These are phyloP conservation scores for Eudemis profundana DNA, from an alignment of 2,888 invertebrate species.

Conservation along the genomic window DNA sequence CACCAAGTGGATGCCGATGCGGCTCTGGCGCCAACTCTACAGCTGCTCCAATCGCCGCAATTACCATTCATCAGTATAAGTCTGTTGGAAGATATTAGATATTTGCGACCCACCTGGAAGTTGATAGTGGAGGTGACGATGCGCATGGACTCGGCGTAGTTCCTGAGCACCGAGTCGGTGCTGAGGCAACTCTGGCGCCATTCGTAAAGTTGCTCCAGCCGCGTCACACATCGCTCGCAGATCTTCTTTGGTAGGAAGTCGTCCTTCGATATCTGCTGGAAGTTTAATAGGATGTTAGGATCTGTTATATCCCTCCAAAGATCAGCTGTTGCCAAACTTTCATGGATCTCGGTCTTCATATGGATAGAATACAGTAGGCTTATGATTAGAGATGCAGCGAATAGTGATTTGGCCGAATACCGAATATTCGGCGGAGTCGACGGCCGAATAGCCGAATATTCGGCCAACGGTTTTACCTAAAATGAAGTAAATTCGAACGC, in stretches of 20 bases:
- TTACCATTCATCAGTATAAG: not conserved
- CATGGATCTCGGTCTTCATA: too few relatives aligned
- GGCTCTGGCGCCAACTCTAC: too few relatives aligned
- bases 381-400: too few relatives aligned
- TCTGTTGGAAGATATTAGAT: not conserved
- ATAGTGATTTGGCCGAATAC: too few relatives aligned
- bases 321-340: too few relatives aligned
- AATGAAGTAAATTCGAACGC: too few relatives aligned
- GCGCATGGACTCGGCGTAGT: slow-evolving; percentile 89
- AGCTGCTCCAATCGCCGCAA: too few relatives aligned
- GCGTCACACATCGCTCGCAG: slow-evolving; percentile 88
- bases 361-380: too few relatives aligned
- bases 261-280: slow-evolving; percentile 88
- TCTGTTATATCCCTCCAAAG: slow-evolving; percentile 1
- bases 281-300: slow-evolving; percentile 35
- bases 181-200: slow-evolving; percentile 88
- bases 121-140: slow-evolving; percentile 88
- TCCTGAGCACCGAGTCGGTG: slow-evolving; percentile 87
- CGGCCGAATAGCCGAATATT: too few relatives aligned
- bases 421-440: too few relatives aligned
- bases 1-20: too few relatives aligned
- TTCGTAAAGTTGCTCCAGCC: slow-evolving; percentile 88
- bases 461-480: too few relatives aligned
- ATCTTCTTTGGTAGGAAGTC: slow-evolving; percentile 90
- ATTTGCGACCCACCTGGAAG: slow-evolving; percentile 83